phyloP scores from a whole-genome alignment of 2,113 vertebrate genomes.

The Lathamus discolor region DNA sequence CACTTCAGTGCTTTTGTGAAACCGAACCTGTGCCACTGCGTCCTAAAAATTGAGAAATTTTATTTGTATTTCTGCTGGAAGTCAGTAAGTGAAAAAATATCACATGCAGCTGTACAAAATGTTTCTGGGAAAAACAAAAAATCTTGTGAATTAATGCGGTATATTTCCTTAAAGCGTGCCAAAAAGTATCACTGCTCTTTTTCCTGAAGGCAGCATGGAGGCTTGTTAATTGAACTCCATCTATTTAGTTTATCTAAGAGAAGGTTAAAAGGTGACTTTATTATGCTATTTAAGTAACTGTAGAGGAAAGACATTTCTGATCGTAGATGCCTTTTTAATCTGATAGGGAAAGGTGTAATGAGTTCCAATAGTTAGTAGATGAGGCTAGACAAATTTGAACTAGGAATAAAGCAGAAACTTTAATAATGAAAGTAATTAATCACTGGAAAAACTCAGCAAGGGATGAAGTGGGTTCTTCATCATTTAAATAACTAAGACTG shows the following conservation, averaged over 20 bases:
- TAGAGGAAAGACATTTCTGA: background rate
- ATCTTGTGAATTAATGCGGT: background rate
- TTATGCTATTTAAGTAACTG: background rate
- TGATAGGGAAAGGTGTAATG: background rate
- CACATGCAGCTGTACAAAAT: background rate
- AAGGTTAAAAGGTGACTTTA: background rate
- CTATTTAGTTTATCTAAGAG: conserved; percentile 10
- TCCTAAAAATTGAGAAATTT: background rate
- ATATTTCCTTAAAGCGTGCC: background rate
- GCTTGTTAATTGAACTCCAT: background rate
- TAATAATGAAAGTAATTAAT: background rate
- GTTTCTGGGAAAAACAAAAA: background rate
- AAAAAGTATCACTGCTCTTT: background rate
- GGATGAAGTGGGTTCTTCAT: background rate
- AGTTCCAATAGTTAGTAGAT: background rate
- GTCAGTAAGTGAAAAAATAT: background rate
- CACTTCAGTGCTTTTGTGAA: background rate
- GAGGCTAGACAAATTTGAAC: conserved; percentile 13
- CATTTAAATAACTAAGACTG: background rate
- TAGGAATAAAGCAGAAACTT: background rate
- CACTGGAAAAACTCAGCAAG: background rate
- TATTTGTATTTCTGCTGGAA: background rate
- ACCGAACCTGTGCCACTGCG: background rate
- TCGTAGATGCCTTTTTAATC: conserved; percentile 2
- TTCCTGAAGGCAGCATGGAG: background rate